These are phyloP conservation scores for Linurgus olivaceus DNA, from an alignment of 2,797 vertebrate genomes.

Conservation along the genomic window DNA sequence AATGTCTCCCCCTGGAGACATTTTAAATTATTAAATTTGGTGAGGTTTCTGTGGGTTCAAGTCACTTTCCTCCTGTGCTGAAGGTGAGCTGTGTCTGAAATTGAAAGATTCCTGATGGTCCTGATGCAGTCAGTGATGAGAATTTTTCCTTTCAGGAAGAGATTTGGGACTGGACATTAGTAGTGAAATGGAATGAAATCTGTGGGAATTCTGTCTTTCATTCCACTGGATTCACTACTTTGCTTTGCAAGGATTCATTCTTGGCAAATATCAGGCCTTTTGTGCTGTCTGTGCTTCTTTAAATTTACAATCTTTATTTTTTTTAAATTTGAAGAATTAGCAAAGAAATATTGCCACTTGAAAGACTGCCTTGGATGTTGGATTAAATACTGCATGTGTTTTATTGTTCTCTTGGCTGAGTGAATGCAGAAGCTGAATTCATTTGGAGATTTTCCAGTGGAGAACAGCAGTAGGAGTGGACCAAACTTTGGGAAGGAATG, in stretches of 20 bases:
- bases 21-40: not conserved
- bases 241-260: not conserved
- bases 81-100: not conserved
- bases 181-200: not conserved
- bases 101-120: not conserved
- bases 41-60: not conserved
- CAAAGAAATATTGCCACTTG: not conserved
- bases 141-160: not conserved
- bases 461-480: not conserved
- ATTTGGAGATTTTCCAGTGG: not conserved
- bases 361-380: not conserved
- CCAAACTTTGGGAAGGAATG: not conserved
- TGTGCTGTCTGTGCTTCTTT: not conserved
- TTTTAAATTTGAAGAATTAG: not conserved
- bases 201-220: not conserved
- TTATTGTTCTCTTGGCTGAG: not conserved
- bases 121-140: not conserved
- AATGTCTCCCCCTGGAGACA: not conserved
- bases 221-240: not conserved
- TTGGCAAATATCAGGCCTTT: not conserved
- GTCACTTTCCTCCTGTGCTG: not conserved
- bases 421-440: not conserved
- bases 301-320: not conserved
- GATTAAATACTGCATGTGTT: not conserved
- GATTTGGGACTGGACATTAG: not conserved